Evolutionary conservation across 2,888 invertebrate species (phyloP).

Genomic region (Macropis europaea): DNA sequence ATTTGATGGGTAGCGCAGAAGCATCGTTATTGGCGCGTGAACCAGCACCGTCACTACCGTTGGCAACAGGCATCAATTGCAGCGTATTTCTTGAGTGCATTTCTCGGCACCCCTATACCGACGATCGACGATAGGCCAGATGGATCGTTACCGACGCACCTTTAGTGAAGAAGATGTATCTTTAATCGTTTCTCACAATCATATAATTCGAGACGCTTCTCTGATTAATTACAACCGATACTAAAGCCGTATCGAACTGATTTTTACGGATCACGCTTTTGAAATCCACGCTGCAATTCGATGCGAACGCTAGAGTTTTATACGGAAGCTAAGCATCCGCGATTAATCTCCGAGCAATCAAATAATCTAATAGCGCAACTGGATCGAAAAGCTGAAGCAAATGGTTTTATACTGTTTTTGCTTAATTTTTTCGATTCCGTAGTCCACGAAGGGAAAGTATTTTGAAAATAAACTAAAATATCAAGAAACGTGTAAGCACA

Average conservation of each 20-base stretch:
- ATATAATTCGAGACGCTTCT: constrained; percentile 1
- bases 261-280: constrained; percentile 8
- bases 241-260: constrained; percentile 18
- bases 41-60: constrained; percentile 38
- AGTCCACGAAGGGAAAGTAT: too few species aligned
- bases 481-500: too few species aligned
- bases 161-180: constrained; percentile 30
- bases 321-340: neutral
- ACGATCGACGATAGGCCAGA: constrained; percentile 6
- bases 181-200: constrained; percentile 50
- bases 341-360: neutral
- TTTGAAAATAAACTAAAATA: too few species aligned
- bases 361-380: neutral
- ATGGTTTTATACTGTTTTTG: neutral
- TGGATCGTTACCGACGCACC: constrained; percentile 21
- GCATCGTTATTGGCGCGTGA: constrained; percentile 28
- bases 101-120: constrained; percentile 7
- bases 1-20: constrained; percentile 8
- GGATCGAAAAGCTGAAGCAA: neutral
- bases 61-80: constrained; percentile 22
- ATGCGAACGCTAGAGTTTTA: neutral
- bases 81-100: neutral
- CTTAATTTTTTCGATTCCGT: neutral
- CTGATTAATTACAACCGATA: constrained; percentile 35
- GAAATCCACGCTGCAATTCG: neutral